Conservation (phyloP, 2,113 vertebrate genomes). For the Podocnemis expansa region DNA sequence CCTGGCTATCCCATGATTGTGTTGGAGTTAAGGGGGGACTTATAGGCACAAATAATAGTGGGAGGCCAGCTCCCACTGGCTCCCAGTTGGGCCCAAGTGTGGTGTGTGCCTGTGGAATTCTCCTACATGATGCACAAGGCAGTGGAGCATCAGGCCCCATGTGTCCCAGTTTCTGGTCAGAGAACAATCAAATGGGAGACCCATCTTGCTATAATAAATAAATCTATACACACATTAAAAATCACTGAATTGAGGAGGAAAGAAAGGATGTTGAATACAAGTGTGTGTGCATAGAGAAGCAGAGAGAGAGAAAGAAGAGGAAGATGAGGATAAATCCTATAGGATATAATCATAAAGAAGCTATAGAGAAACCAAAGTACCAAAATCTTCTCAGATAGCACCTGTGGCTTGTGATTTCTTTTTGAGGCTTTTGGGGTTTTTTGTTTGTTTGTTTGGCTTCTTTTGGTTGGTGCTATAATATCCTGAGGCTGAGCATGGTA, state of each 20-base stretch:
- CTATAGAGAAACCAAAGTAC: not conserved
- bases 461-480: not conserved
- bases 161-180: constrained; percentile 6
- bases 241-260: constrained; percentile 37
- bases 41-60: not conserved
- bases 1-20: not conserved
- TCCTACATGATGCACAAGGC: fast-evolving
- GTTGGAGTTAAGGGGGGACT: not conserved
- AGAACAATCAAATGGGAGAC: constrained; percentile 43
- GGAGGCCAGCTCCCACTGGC: fast-evolving
- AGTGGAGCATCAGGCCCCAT: not conserved
- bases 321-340: constrained; percentile 43
- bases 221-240: not conserved
- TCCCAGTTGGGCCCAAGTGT: not conserved
- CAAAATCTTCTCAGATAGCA: not conserved
- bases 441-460: too few relatives aligned
- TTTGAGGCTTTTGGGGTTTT: too few relatives aligned
- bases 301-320: not conserved
- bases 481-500: not conserved
- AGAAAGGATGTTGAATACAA: not conserved
- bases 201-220: constrained; percentile 16
- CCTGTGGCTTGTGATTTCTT: not conserved
- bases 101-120: not conserved
- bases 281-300: not conserved
- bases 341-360: constrained; percentile 12